Evolutionary conservation across 2,888 invertebrate genomes (phyloP), one percentile per base, ranked within the genome.

Genomic region (Eupithecia subumbrata): DNA sequence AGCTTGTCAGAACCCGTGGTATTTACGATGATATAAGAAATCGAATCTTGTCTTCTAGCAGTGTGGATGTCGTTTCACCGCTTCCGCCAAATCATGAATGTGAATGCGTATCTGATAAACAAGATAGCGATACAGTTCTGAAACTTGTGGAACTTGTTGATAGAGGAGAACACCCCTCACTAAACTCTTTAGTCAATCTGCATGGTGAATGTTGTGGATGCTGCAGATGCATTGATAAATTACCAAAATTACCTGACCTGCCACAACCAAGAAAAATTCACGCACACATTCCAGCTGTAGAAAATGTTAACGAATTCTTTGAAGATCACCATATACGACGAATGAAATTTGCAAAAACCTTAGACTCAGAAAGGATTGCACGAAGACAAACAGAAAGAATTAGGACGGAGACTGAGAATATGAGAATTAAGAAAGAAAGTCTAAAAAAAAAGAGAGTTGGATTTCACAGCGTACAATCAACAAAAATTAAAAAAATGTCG

Each of bases 21-120:
- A 81, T 84, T 11, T 90, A 91, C 69, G 86, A 90, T 79, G 86
- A 88, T 45, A 82, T 88, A n/a, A 84, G 87, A 69, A 83, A 83
- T 56, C 84, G 84, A 77, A 81, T 88, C 66, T 76, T 90, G 48
- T 84, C 86, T 37, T 80, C 83, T 48, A 85, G 81, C 48, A 84
- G 80, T 78, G 77, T 83, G 71, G 81, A 83, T 48, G 73, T 70
- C 18, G 1, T 12, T 60, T 25, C 22, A 25, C 60, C 60, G 60
- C 60, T 67, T n/a, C 37, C 37, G 37, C n/a, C 34, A 37, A 64
- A 64, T 64, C 12, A 22, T 22, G 40, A 43, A 12, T 40, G 22
- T 67, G 40, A 67, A 22, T 40, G 67, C 12, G 72, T 82, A 69
- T 79, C 80, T 63, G 80, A 78, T 68, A 73, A 68, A 40, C 72